Base-by-base conservation (phyloP, 2,797 vertebrate species). In the Sebastes hubbsi region DNA sequence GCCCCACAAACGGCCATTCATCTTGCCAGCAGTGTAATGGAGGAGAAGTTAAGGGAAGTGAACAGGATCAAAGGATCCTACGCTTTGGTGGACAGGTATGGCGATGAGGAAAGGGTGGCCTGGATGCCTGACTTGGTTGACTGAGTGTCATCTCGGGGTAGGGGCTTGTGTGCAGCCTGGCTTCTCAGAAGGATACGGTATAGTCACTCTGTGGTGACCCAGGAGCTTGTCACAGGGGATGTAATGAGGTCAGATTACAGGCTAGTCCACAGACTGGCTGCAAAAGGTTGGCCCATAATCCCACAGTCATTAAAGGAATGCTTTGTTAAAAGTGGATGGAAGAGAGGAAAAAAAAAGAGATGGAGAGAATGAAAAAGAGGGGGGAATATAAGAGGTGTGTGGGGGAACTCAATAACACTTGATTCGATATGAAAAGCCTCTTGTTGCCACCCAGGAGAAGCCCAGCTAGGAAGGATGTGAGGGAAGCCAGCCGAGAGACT, bases 221-320 rank as follows among this genome's bases (percentile, higher is more conserved):
- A 85, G 86, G 91, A 94, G 93, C 93, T 94, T 94, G 94, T 96
- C 93, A 91, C 90, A 89, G 78, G 93, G 90, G 94, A 95, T 96
- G 95, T 96, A 96, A 96, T 95, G 95, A 95, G 95, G 95, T 96
- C 95, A 95, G 95, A 96, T 96, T 96, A 96, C 95, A 95, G 95
- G 91, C 95, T 86, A 92, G 93, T 92, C 91, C 85, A 87, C 91
- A 93, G 89, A 94, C 89, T 91, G 94, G 91, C 95, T 94, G 93
- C 90, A 94, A 94, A 94, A 95, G 94, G 94, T 93, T 94, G 94
- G 91, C 92, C 89, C 88, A 74, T 95, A 95, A 96, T 95, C 94
- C 94, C 89, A 90, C 82, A 90, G 94, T 95, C 94, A 95, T 95
- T 96, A 96, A 96, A 96, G 91, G 91, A 89, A 92, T 89, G 94